phyloP scores from a whole-genome alignment of 2,888 invertebrate species.

The Drosophila meridionalis region DNA sequence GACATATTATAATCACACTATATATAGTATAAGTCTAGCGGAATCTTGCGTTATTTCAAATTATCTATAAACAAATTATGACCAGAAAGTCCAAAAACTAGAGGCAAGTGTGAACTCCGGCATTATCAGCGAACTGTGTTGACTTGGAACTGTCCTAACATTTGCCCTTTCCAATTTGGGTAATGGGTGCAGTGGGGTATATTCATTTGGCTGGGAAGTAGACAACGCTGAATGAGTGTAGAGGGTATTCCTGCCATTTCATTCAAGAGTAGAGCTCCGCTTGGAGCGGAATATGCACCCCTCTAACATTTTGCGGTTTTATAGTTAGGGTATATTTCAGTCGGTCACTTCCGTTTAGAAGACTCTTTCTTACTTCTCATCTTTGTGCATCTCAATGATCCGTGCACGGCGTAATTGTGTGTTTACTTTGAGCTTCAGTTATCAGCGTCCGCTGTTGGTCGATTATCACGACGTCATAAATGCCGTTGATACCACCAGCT shows the following conservation, averaged over 20 bases:
- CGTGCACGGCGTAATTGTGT: neutral
- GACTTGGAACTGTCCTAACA: neutral
- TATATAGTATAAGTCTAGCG: neutral
- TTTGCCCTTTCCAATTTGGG: neutral
- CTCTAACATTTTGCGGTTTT: no score
- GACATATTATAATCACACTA: neutral
- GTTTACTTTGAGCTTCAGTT: slow-evolving; percentile 19
- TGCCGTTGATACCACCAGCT: slow-evolving; percentile 17
- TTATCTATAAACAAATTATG: neutral
- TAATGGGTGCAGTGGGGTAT: neutral
- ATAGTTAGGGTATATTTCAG: neutral
- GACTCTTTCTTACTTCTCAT: neutral
- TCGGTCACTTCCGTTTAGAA: no score
- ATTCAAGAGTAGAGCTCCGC: neutral
- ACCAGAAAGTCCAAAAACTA: neutral
- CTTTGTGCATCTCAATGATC: slow-evolving; percentile 24
- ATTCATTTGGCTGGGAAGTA: neutral
- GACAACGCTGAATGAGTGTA: no score
- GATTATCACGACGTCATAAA: slow-evolving; percentile 26
- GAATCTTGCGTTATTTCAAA: neutral
- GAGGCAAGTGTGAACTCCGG: neutral
- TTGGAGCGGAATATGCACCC: neutral
- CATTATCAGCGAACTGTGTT: slow-evolving; percentile 4
- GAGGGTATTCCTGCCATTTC: no score
- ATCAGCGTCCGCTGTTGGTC: slow-evolving; percentile 31